Percentiles rank a stretch among this genome's conserved stretches.
These are phyloP conservation scores for Andrena hattorfiana DNA, from an alignment of 2,888 invertebrate genomes.

Conservation along the genomic window DNA sequence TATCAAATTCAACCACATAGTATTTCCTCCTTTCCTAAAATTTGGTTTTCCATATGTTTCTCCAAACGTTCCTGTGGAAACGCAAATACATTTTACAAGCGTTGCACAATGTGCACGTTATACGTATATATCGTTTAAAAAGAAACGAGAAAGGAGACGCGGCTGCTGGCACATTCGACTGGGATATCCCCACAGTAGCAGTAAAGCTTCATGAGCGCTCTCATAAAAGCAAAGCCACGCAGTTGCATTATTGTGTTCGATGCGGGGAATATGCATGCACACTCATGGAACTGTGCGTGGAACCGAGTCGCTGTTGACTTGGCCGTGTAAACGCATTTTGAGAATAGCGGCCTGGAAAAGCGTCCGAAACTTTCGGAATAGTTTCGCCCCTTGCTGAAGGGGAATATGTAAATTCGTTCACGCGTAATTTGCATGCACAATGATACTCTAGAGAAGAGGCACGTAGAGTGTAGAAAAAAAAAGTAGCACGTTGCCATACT, in stretches of 20 bases:
- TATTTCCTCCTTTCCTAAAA: no score
- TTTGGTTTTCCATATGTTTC: background rate
- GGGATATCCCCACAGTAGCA: conserved; percentile 18
- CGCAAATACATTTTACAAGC: no score
- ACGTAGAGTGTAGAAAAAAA: background rate
- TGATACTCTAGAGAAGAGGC: background rate
- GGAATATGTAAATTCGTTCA: background rate
- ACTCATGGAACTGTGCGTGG: background rate
- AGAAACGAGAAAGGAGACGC: background rate
- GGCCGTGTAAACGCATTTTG: conserved; percentile 2
- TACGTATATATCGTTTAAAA: background rate
- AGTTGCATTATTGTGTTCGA: conserved; percentile 21
- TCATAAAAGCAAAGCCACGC: conserved; percentile 30
- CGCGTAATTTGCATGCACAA: background rate
- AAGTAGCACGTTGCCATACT: background rate
- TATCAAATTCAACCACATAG: no score
- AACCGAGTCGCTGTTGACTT: conserved; percentile 1
- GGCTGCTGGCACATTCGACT: conserved; percentile 10
- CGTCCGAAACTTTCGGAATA: background rate
- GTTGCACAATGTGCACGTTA: background rate
- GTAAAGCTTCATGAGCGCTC: conserved; percentile 35
- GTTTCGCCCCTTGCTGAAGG: background rate
- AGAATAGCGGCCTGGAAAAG: background rate
- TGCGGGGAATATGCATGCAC: background rate
- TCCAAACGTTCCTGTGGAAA: background rate